phyloP scores from a whole-genome alignment of 2,113 vertebrate species.

The Thinocorus orbignyianus region DNA sequence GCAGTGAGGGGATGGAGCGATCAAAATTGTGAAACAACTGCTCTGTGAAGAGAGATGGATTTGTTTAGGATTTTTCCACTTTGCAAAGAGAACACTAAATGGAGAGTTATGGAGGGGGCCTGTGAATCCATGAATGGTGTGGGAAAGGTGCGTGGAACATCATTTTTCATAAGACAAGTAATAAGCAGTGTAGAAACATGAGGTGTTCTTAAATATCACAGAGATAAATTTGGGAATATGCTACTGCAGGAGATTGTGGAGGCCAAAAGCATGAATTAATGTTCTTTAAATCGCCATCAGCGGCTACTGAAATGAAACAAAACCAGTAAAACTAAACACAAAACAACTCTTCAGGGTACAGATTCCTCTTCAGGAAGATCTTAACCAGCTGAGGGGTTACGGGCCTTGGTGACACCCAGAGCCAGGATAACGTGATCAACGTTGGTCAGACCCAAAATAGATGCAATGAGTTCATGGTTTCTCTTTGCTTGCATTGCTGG shows the following conservation, averaged over 20 bases:
- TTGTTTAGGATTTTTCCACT: background rate
- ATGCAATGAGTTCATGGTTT: background rate
- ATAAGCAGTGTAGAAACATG: background rate
- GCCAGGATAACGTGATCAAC: background rate
- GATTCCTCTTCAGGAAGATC: background rate
- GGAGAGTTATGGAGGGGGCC: background rate
- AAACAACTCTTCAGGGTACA: background rate
- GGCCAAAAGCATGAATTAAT: background rate
- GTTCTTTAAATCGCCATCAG: background rate
- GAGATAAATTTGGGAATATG: background rate
- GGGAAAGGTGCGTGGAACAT: background rate
- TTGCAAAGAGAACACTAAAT: background rate
- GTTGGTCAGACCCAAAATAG: background rate
- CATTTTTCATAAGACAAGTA: background rate
- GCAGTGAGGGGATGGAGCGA: background rate
- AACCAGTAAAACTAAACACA: background rate
- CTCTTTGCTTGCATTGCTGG: background rate
- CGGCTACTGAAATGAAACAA: conserved; percentile 20
- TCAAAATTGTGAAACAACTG: conserved; percentile 33
- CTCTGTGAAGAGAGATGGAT: conserved; percentile 25
- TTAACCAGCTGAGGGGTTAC: background rate
- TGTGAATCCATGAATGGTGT: background rate
- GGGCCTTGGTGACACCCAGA: background rate
- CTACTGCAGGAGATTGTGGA: background rate
- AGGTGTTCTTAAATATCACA: background rate